Base-by-base conservation (phyloP, 2,113 vertebrate species). In the Poeciliopsis retropinna region DNA sequence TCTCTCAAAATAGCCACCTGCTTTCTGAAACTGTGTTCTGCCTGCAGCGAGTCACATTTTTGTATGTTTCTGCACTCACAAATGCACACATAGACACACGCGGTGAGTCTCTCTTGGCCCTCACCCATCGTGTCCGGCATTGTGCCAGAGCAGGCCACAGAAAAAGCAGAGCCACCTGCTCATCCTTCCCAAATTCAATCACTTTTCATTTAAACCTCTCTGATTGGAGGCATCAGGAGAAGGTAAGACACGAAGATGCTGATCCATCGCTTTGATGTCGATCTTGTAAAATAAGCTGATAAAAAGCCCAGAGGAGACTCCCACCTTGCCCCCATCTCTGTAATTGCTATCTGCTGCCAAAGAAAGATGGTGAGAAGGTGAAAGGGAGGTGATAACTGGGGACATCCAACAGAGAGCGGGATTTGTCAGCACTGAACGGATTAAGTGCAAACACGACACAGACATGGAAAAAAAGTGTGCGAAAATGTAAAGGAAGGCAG, bases 101-200 rank as follows among this genome's bases (percentile, higher is more conserved):
- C 41, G 32, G 9, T 51, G 67, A 74, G 39, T 78, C 72, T 62
- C 27, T 82, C 41, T 73, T 89, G 87, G 87, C 80, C 86, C 85
- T 86, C 78, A 72, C 65, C 69, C 73, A 57, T 57, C 8, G 2
- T 79, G 73, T 63, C 30, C 65, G 87, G 89, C 84, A 78, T 1
- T 1, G 80, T 80, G 90, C 90, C 92, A 92, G 86, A 77, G 66
- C 84, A 61, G 29, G 75, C 71, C 87, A 80, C 63, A 47, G 68
- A 80, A 86, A 88, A 82, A 88, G 83, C 87, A 85, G 60, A 82
- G 78, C 85, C 91, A 93, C 90, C 90, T 92, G 91, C 85, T 92
- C 89, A 84, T 78, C 67, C 73, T 83, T 73, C 85, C n/a, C 83
- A 82, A 91, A 89, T 87, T 76, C 83, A 85, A 88, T 90, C 88